Percentiles rank a stretch among this genome's conserved stretches.
Conservation (phyloP, 2,113 vertebrate genomes). For the Elachura formosa region DNA sequence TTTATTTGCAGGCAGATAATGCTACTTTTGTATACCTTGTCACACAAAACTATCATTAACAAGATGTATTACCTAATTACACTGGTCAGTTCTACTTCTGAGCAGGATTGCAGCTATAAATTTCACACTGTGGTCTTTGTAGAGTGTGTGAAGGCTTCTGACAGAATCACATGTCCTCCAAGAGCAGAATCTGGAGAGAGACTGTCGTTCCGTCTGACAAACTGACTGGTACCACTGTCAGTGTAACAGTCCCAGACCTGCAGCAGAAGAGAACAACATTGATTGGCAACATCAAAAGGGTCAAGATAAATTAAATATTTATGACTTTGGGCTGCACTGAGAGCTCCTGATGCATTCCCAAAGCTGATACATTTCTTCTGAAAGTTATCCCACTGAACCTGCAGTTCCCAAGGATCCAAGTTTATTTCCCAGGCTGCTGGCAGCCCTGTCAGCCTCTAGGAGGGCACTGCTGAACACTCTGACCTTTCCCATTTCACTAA, state of each 20-base stretch:
- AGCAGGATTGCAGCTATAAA: neutral
- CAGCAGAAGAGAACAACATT: slow-evolving; percentile 4
- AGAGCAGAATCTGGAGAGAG: neutral
- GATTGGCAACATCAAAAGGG: slow-evolving; percentile 58
- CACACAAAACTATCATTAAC: neutral
- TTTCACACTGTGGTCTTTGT: neutral
- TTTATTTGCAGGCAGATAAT: neutral
- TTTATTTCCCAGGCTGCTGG: neutral
- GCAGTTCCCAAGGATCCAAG: neutral
- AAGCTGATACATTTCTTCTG: slow-evolving; percentile 27
- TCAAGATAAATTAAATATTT: slow-evolving; percentile 39
- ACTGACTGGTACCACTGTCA: slow-evolving; percentile 46
- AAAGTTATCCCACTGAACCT: neutral
- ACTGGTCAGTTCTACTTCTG: neutral
- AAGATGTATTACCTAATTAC: neutral
- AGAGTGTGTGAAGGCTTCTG: neutral
- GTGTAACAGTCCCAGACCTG: slow-evolving; percentile 29
- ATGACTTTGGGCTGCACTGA: slow-evolving; percentile 20
- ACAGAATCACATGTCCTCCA: slow-evolving; percentile 17
- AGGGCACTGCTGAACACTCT: neutral
- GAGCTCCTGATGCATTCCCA: slow-evolving; percentile 31
- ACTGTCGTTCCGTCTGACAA: slow-evolving; percentile 49
- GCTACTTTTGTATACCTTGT: slow-evolving; percentile 13
- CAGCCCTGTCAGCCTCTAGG: neutral
- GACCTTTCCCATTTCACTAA: neutral